Base-by-base conservation (phyloP, 2,888 invertebrate species). In the Lycia hirtaria region DNA sequence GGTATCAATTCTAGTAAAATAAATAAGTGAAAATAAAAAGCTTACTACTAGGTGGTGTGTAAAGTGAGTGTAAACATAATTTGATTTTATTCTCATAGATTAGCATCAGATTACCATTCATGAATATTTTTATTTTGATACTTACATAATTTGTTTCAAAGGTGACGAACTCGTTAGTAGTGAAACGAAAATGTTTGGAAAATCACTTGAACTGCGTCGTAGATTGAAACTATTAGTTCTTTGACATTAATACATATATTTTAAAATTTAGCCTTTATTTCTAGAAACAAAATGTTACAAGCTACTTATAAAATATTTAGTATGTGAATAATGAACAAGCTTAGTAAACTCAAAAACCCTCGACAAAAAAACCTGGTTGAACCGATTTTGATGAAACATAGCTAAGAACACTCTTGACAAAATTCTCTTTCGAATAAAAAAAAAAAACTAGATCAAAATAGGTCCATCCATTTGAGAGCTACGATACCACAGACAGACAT, bases 51-150 rank as follows among this genome's bases (percentile, higher is more conserved):
- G n/a, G 37, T 37, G n/a, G 37, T 3, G 14, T 40, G 14, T 24
- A 22, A 32, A n/a, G 28, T 48, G 10, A 28, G 35, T 28, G 30
- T 32, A 20, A 3, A 4, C 22, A 10, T 35, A 28, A 32, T 37
- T 43, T 35, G 1, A 30, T 37, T 45, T 28, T 17, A 55, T 55
- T 48, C 26, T 28, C 37, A 50, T 56, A 53, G n/a, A 48, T 61
- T 57, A 48, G 14, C 51, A 54, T 51, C 5, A 19, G 35, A 60
- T 56, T 54, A 22, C 40, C 45, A 51, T 48, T 22, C 14, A 52
- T 60, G 48, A 56, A 55, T 60, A 51, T 40, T 49, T 51, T 52
- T 33, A 15, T 32, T 32, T 38, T 32, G 12, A 24, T 35, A 17
- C 12, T 1, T 12, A 15, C 17, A 20, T 26, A 20, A 37, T 37